Base-by-base conservation (phyloP, 23 tunicate species). In the Trididemnum nubilum region DNA sequence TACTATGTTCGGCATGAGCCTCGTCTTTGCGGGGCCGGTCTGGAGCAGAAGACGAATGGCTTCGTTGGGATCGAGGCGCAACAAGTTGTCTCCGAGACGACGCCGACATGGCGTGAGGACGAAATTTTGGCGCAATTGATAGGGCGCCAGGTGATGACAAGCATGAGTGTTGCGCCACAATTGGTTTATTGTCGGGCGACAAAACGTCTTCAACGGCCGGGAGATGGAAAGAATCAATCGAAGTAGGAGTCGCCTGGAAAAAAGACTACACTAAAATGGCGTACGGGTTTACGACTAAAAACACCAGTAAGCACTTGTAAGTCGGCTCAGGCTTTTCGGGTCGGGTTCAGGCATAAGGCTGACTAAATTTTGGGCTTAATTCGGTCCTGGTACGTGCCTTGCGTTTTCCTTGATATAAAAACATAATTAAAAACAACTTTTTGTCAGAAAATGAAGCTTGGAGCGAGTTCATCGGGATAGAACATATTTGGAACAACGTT, bases 11-110 rank as follows among this genome's bases (percentile, higher is more conserved):
- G 15, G 54, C 12, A 7, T 9, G 54, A 15, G 15, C 54, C 9
- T 44, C 12, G 12, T 44, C 54, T 44, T 44, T 44, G 15, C 54
- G 54, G 29, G 67, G 22, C n/a, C 67, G 3, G 2, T 81, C 90
- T 19, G 90, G 90, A 1, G 78, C 27, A 34, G 90, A 85, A 35
- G 90, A 85, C 15, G 90, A 85, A 51, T 85, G 90, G 34, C 90
- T 71, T 34, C 85, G 84, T 52, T 73, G 80, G 21, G 69, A 59
- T 7, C 63, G 77, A 27, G 32, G 33, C 2, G 30, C 71, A 3
- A 30, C 35, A 5, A 23, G 51, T 9, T 9, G 54, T 2, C 58
- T 76, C 15, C 33, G 77, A 2, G 88, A 78, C 66, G 85, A 81
- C 29, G 91, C 67, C 85, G 97, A 70, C 59, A 61, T 39, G 34